These are phyloP conservation scores for Labeo rohita DNA, from an alignment of 2,113 vertebrate genomes.

Conservation along the genomic window DNA sequence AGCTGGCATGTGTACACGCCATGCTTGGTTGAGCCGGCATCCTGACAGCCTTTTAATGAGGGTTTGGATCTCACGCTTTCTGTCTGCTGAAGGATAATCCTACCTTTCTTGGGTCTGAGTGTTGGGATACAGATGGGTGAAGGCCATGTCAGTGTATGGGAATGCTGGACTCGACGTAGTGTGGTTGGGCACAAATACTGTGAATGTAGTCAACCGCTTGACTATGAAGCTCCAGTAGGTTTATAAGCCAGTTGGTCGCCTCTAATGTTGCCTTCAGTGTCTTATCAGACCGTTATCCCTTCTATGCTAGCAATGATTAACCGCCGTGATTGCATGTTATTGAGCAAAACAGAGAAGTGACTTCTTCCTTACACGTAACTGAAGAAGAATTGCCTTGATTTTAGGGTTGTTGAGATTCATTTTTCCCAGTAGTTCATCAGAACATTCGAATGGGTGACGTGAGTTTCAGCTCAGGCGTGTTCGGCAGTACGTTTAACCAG, in stretches of 20 bases:
- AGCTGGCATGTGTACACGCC: constrained; percentile 36
- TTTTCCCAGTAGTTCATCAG: background rate
- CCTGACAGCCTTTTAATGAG: constrained; percentile 45
- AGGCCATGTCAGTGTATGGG: background rate
- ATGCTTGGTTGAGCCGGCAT: constrained; percentile 10
- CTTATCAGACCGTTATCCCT: constrained; percentile 15
- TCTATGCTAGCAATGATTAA: background rate
- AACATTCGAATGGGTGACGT: constrained; percentile 11
- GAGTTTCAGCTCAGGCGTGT: constrained; percentile 18
- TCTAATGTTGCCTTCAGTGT: constrained; percentile 6
- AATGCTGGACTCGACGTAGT: background rate
- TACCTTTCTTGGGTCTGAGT: background rate
- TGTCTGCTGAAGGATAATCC: constrained; percentile 14
- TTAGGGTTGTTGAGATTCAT: background rate
- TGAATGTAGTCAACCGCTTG: constrained; percentile 23
- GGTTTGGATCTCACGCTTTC: background rate
- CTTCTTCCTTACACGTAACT: background rate
- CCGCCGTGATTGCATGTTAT: constrained; percentile 4
- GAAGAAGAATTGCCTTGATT: constrained; percentile 14
- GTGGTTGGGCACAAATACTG: background rate
- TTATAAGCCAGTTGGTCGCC: background rate
- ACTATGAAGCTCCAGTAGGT: constrained; percentile 11
- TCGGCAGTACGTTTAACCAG: constrained; percentile 12
- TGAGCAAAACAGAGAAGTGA: constrained; percentile 8
- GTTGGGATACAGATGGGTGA: background rate